Conservation (phyloP, 2,113 vertebrate genomes). For the Spea bombifrons region DNA sequence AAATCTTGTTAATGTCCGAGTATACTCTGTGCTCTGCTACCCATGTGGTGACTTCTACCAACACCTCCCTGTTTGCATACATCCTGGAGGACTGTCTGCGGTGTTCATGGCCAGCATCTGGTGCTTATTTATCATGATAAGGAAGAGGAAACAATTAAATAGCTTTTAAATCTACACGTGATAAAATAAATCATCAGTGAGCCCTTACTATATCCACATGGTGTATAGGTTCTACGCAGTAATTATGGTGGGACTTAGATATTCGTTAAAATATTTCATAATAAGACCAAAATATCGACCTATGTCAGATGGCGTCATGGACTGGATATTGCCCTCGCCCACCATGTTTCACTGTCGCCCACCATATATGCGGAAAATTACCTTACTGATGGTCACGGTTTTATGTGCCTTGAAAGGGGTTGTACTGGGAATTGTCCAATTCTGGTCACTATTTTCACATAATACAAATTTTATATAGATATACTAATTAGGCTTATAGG, state of each 20-base stretch:
- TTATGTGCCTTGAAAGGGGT: no score
- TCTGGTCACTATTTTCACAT: no score
- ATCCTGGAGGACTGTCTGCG: slow-evolving; percentile 31
- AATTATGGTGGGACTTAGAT: background rate
- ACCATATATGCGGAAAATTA: no score
- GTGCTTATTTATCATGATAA: slow-evolving; percentile 39
- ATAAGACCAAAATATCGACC: no score
- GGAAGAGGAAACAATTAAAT: slow-evolving; percentile 41
- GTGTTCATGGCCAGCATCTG: slow-evolving; percentile 36
- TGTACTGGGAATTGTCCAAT: no score
- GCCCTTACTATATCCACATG: background rate
- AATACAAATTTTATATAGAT: no score
- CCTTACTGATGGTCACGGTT: no score
- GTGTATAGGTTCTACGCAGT: background rate
- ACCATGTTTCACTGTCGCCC: no score
- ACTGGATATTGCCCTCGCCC: no score
- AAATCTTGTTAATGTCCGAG: slow-evolving; percentile 32
- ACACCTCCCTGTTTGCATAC: slow-evolving; percentile 42
- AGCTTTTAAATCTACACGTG: slow-evolving; percentile 28
- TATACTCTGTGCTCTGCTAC: slow-evolving; percentile 22
- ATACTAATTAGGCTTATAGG: no score
- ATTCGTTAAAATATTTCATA: background rate
- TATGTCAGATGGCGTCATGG: no score
- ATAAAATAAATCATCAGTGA: slow-evolving; percentile 30
- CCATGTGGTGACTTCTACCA: slow-evolving; percentile 30